Base-by-base conservation (phyloP, 2,113 vertebrate genomes). In the Ceratotherium simum region DNA sequence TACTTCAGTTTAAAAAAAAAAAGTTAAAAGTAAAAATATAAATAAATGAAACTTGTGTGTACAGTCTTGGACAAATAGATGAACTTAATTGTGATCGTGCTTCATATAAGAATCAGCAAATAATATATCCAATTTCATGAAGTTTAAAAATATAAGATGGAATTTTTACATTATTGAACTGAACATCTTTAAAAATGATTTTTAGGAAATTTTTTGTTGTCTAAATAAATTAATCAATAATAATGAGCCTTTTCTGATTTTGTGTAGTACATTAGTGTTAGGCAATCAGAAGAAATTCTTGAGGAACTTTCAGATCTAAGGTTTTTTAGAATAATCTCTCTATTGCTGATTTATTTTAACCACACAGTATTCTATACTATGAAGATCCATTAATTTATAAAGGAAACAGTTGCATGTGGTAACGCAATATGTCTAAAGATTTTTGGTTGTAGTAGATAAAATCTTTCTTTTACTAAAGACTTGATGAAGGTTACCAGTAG, bases 201-300 rank as follows among this genome's bases (percentile, higher is more conserved):
- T 73, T 62, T 56, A 72, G 42, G 78, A 54, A 70, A 51, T 75
- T 31, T 81, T 73, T 87, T 75, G n/a, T 96, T 95, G 17, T 69
- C 39, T 94, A 56, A 75, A 54, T 56, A 91, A 76, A 54, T 39
- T 12, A 72, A 80, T 20, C 14, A 70, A 13, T 76, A 75, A 80
- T 85, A 91, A 93, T 46, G 21, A 83, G 2, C 10, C 21, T 81
- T 95, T 96, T 88, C 33, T 60, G 42, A 54, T 76, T 95, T 95
- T 95, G 14, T 89, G 5, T 72, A n/a, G 17, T 72, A 42, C 78
- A 51, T 86, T 73, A 56, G 16, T 91, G 39, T 95, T 42, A 29
- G 23, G 23, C 42, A 86, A 81, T 73, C 21, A 96, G 29, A 95
- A 96, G 29, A 95, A 90, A 90, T 94, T 96, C 48, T 94, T 79